Conservation (phyloP, 2,113 vertebrate genomes). For the Pristiophorus japonicus region DNA sequence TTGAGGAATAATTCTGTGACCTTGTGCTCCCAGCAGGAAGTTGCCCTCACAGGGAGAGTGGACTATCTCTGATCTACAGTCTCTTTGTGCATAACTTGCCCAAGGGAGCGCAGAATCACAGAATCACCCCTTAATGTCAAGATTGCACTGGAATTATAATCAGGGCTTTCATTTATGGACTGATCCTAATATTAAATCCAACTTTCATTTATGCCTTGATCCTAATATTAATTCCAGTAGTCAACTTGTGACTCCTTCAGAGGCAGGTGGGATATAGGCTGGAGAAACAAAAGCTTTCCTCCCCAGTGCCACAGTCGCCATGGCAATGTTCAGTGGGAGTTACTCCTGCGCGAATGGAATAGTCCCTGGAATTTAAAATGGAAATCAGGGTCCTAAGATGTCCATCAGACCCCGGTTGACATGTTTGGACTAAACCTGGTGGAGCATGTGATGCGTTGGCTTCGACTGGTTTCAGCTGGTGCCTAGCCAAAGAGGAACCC, state of each 20-base stretch:
- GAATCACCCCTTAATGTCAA: not conserved
- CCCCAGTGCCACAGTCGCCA: not conserved
- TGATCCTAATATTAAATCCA: not conserved
- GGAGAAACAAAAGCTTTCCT: not conserved
- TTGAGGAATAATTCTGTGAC: not conserved
- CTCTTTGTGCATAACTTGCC: not conserved
- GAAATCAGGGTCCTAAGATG: too few species aligned
- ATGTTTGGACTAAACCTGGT: too few species aligned
- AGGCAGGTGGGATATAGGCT: not conserved
- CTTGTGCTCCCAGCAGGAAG: not conserved
- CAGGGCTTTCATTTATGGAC: not conserved
- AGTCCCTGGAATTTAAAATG: too few species aligned
- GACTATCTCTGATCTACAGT: too few species aligned
- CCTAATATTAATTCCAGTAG: not conserved
- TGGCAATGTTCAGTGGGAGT: not conserved
- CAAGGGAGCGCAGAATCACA: not conserved
- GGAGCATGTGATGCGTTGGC: too few species aligned
- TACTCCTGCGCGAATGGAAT: too few species aligned
- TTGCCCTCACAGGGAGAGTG: not conserved
- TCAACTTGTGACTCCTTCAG: not conserved
- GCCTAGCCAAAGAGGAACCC: too few species aligned
- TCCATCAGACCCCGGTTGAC: too few species aligned
- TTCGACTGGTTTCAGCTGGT: too few species aligned
- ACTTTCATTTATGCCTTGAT: not conserved
- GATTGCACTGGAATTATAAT: not conserved